phyloP scores from a whole-genome alignment of 2,888 invertebrate species.

The Pogonocherus hispidulus region DNA sequence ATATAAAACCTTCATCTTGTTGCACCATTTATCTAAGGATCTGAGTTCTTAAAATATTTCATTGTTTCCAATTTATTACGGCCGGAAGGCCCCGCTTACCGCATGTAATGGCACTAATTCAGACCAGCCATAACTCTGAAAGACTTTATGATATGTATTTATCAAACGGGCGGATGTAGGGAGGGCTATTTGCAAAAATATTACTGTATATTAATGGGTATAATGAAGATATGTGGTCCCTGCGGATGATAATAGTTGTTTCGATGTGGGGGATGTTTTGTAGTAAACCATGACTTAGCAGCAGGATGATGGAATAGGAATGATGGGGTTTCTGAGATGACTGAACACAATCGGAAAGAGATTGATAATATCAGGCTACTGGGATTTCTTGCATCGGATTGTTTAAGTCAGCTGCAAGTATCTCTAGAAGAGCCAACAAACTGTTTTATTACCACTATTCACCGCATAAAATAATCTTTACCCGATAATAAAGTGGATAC shows the following conservation, averaged over 20 bases:
- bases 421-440: too few species aligned
- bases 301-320: background rate
- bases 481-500: too few species aligned
- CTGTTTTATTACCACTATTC: too few species aligned
- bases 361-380: background rate
- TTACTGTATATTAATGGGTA: background rate
- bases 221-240: constrained; percentile 2
- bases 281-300: background rate
- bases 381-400: too few species aligned
- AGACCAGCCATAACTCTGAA: constrained; percentile 9
- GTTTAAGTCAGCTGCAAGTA: too few species aligned
- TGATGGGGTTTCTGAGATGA: constrained; percentile 1
- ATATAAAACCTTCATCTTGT: too few species aligned
- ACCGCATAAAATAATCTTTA: too few species aligned
- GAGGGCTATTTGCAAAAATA: background rate
- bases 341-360: background rate
- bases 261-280: background rate
- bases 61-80: background rate
- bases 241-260: background rate
- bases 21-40: background rate
- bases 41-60: background rate
- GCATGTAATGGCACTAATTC: constrained; percentile 16
- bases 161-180: background rate
- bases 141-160: constrained; percentile 15
- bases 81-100: background rate